Evolutionary conservation across 1,140 invertebrate species (phyloP).

Genomic region (Teleopsis dalmanni): DNA sequence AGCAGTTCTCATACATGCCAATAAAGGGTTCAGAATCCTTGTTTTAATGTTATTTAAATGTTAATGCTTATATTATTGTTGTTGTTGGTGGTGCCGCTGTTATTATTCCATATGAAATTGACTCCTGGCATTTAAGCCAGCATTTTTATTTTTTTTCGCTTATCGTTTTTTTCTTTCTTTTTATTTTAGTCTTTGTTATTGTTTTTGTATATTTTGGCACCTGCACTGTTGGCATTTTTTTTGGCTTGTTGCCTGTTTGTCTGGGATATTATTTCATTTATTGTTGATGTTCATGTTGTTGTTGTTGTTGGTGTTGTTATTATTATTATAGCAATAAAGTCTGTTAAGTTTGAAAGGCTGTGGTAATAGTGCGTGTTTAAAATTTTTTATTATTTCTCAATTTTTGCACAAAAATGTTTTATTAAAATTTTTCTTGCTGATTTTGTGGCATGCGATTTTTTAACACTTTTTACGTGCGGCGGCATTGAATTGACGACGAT

Average conservation of each 20-base stretch:
- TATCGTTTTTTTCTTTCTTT: too few species aligned
- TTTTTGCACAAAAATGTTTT: constrained; percentile 1
- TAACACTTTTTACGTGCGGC: constrained; percentile 11
- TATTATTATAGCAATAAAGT: not conserved
- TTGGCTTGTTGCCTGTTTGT: not conserved
- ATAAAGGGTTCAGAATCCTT: too few species aligned
- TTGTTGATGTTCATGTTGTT: not conserved
- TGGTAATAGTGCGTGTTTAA: not conserved
- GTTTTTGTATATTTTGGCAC: not conserved
- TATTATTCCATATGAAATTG: too few species aligned
- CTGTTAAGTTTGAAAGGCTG: too few species aligned
- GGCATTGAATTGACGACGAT: too few species aligned
- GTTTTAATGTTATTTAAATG: too few species aligned
- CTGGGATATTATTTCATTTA: not conserved
- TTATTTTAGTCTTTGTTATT: too few species aligned
- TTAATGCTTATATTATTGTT: too few species aligned
- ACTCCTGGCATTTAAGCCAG: too few species aligned
- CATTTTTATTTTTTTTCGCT: too few species aligned
- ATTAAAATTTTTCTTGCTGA: not conserved
- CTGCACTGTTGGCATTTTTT: not conserved
- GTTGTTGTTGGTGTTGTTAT: not conserved
- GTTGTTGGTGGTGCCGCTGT: too few species aligned
- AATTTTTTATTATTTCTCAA: constrained; percentile 5
- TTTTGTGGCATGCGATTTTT: constrained; percentile 10
- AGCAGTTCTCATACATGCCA: too few species aligned